Evolutionary conservation across 2,888 invertebrate genomes (phyloP), one percentile per base, ranked within the genome.

Genomic region (Zele albiditarsus): DNA sequence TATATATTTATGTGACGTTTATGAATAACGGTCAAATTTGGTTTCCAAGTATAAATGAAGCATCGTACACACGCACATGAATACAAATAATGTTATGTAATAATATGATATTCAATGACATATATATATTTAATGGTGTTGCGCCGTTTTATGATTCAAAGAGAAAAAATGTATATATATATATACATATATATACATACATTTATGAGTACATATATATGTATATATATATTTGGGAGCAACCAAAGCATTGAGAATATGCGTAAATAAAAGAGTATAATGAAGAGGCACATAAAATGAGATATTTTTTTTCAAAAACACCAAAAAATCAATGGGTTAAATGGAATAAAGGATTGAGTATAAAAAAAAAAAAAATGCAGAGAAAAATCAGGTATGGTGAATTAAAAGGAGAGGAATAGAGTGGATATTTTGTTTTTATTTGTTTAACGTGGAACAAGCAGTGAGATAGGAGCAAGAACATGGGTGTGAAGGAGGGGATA

Each of bases 41-140:
- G 62, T 74, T 76, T 60, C 25, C 66, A 71, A 62, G 74, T 63
- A 63, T 66, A n/a, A 46, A n/a, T 79, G 79, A 83, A 81, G 82
- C 80, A 82, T 82, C 80, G 80, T 68, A 81, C 82, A 83, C 81
- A 82, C 82, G 79, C 79, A 82, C 81, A 82, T 77, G 80, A 71
- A 81, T 76, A 81, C 79, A 78, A 73, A 79, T 76, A 81, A 66
- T 78, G 74, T 75, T 76, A 75, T 75, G 75, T 77, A 76, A 66
- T 53, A 82, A 84, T 86, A 86, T 86, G 81, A 80, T 78, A 74
- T 80, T 80, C 77, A 75, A 77, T 79, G 80, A 79, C 71, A 79
- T 77, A 80, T 80, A 77, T 73, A 80, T 78, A 80, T 76, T 79
- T 79, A 77, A 84, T 78, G 76, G 81, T 66, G 57, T 62, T 71